Percentiles rank a stretch among this genome's conserved stretches.
These are phyloP conservation scores for Hirudinaria manillensis DNA, from an alignment of 2,888 invertebrate genomes.

Conservation along the genomic window DNA sequence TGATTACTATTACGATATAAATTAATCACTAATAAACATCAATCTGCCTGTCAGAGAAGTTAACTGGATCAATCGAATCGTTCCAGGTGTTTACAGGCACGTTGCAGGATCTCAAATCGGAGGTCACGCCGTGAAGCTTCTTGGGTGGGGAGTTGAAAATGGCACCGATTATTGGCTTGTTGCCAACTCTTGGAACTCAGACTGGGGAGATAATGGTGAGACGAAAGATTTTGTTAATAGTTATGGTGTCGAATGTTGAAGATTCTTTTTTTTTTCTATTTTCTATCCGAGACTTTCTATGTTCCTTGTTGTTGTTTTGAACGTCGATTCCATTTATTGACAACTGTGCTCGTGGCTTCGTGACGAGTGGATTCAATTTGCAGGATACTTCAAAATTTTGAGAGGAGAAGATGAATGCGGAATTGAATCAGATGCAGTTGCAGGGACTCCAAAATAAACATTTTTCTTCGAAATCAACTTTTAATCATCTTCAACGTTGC, in stretches of 20 bases:
- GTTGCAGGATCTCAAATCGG: slow-evolving; percentile 67
- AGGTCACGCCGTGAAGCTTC: slow-evolving; percentile 78
- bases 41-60: neutral
- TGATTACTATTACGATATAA: too few relatives aligned
- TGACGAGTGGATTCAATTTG: slow-evolving; percentile 31
- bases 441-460: slow-evolving; percentile 44
- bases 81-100: slow-evolving; percentile 68
- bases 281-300: too few relatives aligned
- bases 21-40: neutral
- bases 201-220: slow-evolving; percentile 72
- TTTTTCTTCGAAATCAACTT: too few relatives aligned
- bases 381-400: slow-evolving; percentile 79
- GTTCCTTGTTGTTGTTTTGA: too few relatives aligned
- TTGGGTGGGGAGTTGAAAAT: slow-evolving; percentile 81
- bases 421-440: slow-evolving; percentile 53
- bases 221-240: neutral
- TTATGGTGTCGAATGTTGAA: neutral
- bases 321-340: too few relatives aligned
- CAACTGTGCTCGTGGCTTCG: too few relatives aligned
- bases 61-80: neutral
- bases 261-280: neutral
- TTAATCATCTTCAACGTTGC: too few relatives aligned
- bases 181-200: slow-evolving; percentile 86
- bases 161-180: slow-evolving; percentile 78
- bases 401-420: slow-evolving; percentile 66